Evolutionary conservation across 2,113 vertebrate species (phyloP).

Genomic region (Elaphurus davidianus): DNA sequence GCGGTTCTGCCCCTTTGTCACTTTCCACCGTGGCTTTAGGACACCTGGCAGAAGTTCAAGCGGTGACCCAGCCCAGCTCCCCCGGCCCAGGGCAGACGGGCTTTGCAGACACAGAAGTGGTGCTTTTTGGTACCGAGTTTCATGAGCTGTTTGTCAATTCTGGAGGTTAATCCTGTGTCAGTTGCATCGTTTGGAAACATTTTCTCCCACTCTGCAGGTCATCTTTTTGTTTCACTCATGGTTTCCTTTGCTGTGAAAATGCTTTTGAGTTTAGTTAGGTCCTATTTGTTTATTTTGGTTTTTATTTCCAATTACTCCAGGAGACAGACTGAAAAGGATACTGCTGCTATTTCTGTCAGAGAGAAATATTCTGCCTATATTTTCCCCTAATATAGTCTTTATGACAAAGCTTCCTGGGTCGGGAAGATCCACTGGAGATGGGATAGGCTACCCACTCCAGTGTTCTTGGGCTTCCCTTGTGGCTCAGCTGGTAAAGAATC

Average conservation of each 20-base stretch:
- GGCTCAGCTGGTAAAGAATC: background rate
- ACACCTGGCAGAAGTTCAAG: background rate
- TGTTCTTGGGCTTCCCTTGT: background rate
- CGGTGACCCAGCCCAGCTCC: background rate
- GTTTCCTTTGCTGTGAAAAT: background rate
- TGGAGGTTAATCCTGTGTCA: background rate
- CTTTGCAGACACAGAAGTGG: background rate
- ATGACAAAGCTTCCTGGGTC: background rate
- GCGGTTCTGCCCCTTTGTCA: fast-evolving
- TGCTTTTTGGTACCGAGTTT: background rate
- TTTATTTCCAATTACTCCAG: background rate
- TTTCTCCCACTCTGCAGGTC: background rate
- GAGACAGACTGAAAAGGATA: background rate
- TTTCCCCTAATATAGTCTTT: background rate
- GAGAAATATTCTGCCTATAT: background rate
- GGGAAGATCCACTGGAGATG: background rate
- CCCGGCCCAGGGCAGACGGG: background rate
- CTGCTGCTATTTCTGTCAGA: background rate
- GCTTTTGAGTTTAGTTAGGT: background rate
- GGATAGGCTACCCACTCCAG: background rate
- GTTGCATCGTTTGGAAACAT: background rate
- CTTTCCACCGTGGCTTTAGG: background rate
- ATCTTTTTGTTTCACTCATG: background rate
- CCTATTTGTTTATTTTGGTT: background rate
- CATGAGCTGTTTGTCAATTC: background rate